Evolutionary conservation across 2,113 vertebrate genomes (phyloP), one percentile per base, ranked within the genome.

Genomic region (Circaetus gallicus): DNA sequence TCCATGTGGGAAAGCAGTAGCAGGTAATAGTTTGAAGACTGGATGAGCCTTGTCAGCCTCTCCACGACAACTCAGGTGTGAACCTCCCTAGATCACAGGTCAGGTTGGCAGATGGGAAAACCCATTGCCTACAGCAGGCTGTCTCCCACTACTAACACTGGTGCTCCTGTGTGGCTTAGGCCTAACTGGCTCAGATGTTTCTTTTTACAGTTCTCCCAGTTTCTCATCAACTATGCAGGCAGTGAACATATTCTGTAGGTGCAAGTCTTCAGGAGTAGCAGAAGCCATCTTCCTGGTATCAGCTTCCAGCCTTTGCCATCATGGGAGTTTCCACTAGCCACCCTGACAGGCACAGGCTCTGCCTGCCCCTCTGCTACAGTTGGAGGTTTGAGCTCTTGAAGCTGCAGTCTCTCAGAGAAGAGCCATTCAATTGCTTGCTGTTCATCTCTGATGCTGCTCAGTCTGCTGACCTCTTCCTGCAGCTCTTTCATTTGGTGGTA

Each of bases 401-500:
- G 16, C 9, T 61, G 29, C 50, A 82, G 24, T 43, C 11, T 43
- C 7, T 59, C 53, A 70, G 67, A 82, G 62, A 80, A 83, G 16
- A 85, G 31, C 7, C 31, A 58, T 88, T 78, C 16, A 40, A 1
- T 24, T 58, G 7, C 24, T 90, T 66, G 82, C 7, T 70, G 89
- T 91, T 87, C 5, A 58, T 81, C 36, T 84, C 65, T 82, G 45
- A 43, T 52, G 22, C 53, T 61, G 6, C 40, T 77, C 34, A 47
- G 26, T 73, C n/a, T 89, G 32, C n/a, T 90, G 84, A 92, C 65
- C 86, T 93, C 65, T 81, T 85, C 55, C 63, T 81, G 28, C 28
- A 88, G 56, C 7, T 58, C 28, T 92, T 87, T 82, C 28, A 43
- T 70, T 81, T 90, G 43, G 72, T 84, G 32, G 18, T 70, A 85